Evolutionary conservation across 2,888 invertebrate genomes (phyloP).

Genomic region (Apocheima hispidaria): DNA sequence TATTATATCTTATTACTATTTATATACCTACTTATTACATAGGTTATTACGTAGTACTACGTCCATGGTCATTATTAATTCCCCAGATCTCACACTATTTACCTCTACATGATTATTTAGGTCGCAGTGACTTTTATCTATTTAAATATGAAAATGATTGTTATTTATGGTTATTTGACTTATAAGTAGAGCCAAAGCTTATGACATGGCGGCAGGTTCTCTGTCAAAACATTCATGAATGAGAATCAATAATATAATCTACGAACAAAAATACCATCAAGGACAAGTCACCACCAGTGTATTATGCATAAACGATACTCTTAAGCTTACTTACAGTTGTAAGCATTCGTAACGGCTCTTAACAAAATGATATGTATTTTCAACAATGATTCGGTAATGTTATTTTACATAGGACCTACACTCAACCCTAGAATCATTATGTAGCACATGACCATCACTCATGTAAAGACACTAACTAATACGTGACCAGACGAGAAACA

Average conservation of each 20-base stretch:
- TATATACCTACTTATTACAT: too few species aligned
- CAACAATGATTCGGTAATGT: background rate
- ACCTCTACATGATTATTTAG: too few species aligned
- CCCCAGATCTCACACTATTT: background rate
- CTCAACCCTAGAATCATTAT: background rate
- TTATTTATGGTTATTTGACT: background rate
- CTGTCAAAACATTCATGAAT: background rate
- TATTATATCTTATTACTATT: slow-evolving; percentile 1
- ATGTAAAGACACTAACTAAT: background rate
- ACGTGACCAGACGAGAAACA: slow-evolving; percentile 4
- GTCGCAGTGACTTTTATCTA: too few species aligned
- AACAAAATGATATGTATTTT: background rate
- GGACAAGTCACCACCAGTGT: background rate
- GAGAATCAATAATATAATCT: slow-evolving; percentile 3
- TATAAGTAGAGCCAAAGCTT: too few species aligned
- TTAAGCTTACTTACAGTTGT: background rate
- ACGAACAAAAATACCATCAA: slow-evolving; percentile 3
- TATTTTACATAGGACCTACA: background rate
- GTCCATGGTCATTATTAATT: too few species aligned
- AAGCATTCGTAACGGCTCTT: background rate
- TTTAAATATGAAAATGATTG: too few species aligned
- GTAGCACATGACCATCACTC: background rate
- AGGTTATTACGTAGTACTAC: too few species aligned
- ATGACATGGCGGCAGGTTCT: background rate
- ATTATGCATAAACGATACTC: background rate